A percentile compares a stretch with the other conserved stretches of the same genome.
These are phyloP conservation scores for Tinea pellionella DNA, from an alignment of 2,888 invertebrate species.

Conservation along the genomic window DNA sequence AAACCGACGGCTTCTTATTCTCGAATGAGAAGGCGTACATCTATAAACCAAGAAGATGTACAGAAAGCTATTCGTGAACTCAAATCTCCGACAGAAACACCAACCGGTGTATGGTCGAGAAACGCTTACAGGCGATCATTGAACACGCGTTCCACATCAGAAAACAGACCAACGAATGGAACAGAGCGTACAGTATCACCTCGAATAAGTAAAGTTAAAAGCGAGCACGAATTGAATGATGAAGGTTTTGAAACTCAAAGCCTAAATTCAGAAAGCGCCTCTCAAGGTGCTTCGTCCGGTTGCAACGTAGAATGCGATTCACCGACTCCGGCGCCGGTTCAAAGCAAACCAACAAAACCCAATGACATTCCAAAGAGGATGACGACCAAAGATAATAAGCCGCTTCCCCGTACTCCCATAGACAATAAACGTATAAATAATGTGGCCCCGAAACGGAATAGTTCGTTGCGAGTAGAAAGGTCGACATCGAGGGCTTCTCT, in stretches of 20 bases:
- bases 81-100: conserved; percentile 71
- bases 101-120: conserved; percentile 72
- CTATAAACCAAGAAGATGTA: conserved; percentile 77
- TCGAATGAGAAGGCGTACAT: conserved; percentile 74
- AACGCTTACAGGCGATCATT: conserved; percentile 50
- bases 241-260: conserved; percentile 93
- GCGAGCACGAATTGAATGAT: conserved; percentile 82
- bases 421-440: conserved; percentile 38
- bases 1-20: conserved; percentile 40
- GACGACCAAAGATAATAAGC: conserved; percentile 60
- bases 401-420: conserved; percentile 43
- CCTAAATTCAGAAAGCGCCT: conserved; percentile 86
- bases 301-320: conserved; percentile 75
- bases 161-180: conserved; percentile 18
- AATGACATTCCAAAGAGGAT: conserved; percentile 59
- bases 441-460: conserved; percentile 35
- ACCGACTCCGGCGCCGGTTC: conserved; percentile 38
- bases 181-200: conserved; percentile 49
- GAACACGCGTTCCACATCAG: conserved; percentile 19
- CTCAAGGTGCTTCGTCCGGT: conserved; percentile 84
- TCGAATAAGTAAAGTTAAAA: conserved; percentile 63
- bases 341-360: conserved; percentile 41
- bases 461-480: conserved; percentile 74
- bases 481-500: conserved; percentile 84
- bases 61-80: conserved; percentile 75